Evolutionary conservation across 2,888 invertebrate genomes (phyloP).

Genomic region (Phaonia tiefii): DNA sequence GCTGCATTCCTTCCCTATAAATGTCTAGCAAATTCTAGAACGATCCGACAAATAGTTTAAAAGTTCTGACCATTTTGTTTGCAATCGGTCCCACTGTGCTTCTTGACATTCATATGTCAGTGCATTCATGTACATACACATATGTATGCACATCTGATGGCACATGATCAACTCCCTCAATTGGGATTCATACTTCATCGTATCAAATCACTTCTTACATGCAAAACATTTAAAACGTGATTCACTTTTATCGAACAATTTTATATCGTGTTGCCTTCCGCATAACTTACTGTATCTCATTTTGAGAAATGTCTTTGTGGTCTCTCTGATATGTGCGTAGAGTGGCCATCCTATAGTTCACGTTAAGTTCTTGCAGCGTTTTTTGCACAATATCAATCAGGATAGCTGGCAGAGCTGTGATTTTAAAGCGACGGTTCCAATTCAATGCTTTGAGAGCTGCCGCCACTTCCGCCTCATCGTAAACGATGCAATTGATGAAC

Average conservation of each 20-base stretch:
- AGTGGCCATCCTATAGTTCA: slow-evolving; percentile 67
- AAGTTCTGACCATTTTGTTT: no score
- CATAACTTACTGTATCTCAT: slow-evolving; percentile 68
- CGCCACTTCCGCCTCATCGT: slow-evolving; percentile 63
- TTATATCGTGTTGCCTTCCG: background rate
- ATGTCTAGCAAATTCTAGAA: no score
- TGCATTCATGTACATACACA: no score
- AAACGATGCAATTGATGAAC: slow-evolving; percentile 69
- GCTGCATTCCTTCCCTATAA: no score
- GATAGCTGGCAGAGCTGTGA: slow-evolving; percentile 71
- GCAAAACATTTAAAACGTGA: background rate
- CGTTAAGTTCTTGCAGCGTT: slow-evolving; percentile 65
- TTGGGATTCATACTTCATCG: background rate
- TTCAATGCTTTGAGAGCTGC: slow-evolving; percentile 70
- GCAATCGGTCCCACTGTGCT: no score
- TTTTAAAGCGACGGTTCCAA: slow-evolving; percentile 73
- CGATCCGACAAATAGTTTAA: no score
- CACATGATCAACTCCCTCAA: no score
- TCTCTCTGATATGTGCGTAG: slow-evolving; percentile 67
- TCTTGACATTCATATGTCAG: no score
- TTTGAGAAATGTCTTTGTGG: slow-evolving; percentile 51
- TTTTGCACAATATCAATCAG: slow-evolving; percentile 70
- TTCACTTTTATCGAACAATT: background rate
- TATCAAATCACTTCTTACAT: background rate
- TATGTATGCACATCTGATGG: no score